Percentiles rank a stretch among this genome's conserved stretches.
Evolutionary conservation across 2,888 invertebrate genomes (phyloP).

Genomic region (Dasypolia templi): DNA sequence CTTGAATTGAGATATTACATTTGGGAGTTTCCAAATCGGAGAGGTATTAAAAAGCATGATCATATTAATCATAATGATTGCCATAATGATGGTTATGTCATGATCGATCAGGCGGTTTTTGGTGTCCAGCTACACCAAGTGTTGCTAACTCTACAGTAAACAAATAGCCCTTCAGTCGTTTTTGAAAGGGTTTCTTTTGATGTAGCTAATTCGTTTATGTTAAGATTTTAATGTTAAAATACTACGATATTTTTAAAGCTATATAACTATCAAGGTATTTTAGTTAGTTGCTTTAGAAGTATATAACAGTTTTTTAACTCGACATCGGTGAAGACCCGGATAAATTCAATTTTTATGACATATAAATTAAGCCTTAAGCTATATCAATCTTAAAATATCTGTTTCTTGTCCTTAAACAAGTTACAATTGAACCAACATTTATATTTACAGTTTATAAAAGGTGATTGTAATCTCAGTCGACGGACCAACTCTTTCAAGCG

Average conservation of each 20-base stretch:
- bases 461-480: conserved; percentile 73
- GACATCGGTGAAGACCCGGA: neutral
- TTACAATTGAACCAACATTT: conserved; percentile 54
- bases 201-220: neutral
- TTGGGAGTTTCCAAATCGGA: conserved; percentile 29
- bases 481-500: conserved; percentile 72
- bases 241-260: neutral
- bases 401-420: conserved; percentile 34
- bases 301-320: neutral
- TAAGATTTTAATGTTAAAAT: neutral
- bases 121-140: neutral
- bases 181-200: neutral
- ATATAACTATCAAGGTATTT: neutral
- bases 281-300: neutral
- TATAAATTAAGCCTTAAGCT: conserved; percentile 9
- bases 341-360: conserved; percentile 7
- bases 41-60: conserved; percentile 3
- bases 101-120: conserved; percentile 1
- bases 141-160: neutral
- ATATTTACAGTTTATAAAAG: conserved; percentile 68
- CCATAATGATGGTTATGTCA: neutral
- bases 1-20: conserved; percentile 46
- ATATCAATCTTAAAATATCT: conserved; percentile 31
- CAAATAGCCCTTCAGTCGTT: too few species aligned
- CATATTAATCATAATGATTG: conserved; percentile 29